These are phyloP conservation scores for Pollicipes pollicipes DNA, from an alignment of 1,140 invertebrate genomes.

Conservation along the genomic window DNA sequence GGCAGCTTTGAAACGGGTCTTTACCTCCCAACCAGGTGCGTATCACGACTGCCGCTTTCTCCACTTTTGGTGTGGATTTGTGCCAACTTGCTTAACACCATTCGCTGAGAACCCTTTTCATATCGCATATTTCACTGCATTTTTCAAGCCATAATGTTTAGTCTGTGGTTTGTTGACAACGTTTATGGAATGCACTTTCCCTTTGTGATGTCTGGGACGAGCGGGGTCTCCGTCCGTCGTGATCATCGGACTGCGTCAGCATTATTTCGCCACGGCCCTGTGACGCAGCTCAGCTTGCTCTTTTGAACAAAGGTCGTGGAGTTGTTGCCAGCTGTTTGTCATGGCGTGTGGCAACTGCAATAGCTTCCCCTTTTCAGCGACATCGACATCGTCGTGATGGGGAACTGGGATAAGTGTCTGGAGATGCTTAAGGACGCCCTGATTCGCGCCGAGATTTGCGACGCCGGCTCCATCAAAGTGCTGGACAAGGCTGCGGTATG, in stretches of 20 bases:
- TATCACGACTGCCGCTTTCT: too few relatives aligned
- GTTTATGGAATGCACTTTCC: too few relatives aligned
- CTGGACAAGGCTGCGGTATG: constrained; percentile 83
- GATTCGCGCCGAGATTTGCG: constrained; percentile 68
- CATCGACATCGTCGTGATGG: constrained; percentile 92
- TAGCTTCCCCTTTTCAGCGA: constrained; percentile 46
- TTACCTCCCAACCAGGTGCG: constrained; percentile 73
- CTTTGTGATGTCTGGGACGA: too few relatives aligned
- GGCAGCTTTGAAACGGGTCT: constrained; percentile 86
- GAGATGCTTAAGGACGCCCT: constrained; percentile 76
- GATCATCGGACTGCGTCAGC: too few relatives aligned
- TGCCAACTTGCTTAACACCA: background rate
- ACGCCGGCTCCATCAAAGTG: constrained; percentile 75
- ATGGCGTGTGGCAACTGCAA: constrained; percentile 12
- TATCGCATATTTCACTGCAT: too few relatives aligned
- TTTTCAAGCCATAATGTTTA: constrained; percentile 12
- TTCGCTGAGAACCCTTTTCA: too few relatives aligned
- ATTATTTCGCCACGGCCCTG: too few relatives aligned
- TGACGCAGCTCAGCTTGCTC: constrained; percentile 1
- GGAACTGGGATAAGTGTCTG: constrained; percentile 77
- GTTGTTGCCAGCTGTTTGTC: constrained; percentile 1
- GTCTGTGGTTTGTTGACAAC: constrained; percentile 2
- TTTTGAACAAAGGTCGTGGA: background rate
- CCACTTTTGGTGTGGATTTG: constrained; percentile 4
- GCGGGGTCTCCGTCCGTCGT: too few relatives aligned